Base-by-base conservation (phyloP, 2,113 vertebrate species). In the Ascaphus truei region DNA sequence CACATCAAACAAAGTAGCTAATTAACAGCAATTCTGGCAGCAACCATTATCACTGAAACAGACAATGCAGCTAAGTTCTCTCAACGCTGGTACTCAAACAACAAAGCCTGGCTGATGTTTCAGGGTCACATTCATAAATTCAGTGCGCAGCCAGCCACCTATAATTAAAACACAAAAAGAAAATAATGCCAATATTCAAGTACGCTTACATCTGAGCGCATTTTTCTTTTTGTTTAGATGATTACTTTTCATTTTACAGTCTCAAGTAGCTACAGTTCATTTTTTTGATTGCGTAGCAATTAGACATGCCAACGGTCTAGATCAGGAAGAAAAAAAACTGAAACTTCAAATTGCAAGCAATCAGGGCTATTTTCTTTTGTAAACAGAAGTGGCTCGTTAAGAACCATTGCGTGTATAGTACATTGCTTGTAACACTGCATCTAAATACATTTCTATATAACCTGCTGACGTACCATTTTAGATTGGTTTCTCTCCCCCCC, bases 221-320 rank as follows among this genome's bases (percentile, higher is more conserved):
- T 76, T 78, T 75, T 71, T 68, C 76, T 78, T 83, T 75, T 77
- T 34, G 47, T 68, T 84, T 79, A 83, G 81, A 88, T 88, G 89
- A 88, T 79, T 91, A 84, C 84, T 72, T 86, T 89, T 85, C 83
- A 83, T 85, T 85, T 85, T 73, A 76, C 64, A 78, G 83, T 78
- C 89, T 91, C 73, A 87, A 90, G 84, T 77, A 85, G 82, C 76
- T 81, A 85, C 80, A 84, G 86, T 86, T 87, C 84, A 85, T 85
- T 85, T 88, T 87, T 88, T 83, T 88, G 88, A 91, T 90, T 91
- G 86, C 86, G 86, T 18, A 83, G 85, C 79, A 91, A 91, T 90
- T 90, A 91, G 76, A 83, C 78, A 91, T 88, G 86, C 81, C 88
- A 90, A 90, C 88, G 73, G 1, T 13, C 59, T 60, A 75, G 71